phyloP scores from a whole-genome alignment of 2,113 vertebrate species.

The Paratilapia polleni region DNA sequence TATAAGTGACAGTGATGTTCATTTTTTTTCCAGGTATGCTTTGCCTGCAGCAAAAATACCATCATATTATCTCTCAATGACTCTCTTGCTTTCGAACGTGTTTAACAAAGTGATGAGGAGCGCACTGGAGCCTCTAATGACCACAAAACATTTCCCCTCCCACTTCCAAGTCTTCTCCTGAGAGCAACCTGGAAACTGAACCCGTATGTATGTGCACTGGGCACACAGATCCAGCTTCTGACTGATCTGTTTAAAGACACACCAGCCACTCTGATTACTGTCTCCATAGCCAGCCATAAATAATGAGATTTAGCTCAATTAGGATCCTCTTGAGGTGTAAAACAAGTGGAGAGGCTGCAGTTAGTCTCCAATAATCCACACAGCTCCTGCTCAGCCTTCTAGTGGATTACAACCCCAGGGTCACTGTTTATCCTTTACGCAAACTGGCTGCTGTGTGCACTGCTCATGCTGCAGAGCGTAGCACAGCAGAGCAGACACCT shows the following conservation, averaged over 20 bases:
- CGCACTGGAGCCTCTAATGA: conserved; percentile 49
- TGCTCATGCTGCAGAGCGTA: conserved; percentile 31
- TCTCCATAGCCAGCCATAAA: conserved; percentile 75
- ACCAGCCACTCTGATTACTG: conserved; percentile 67
- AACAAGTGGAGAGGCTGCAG: conserved; percentile 73
- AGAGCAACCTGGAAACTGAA: conserved; percentile 53
- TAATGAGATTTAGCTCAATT: conserved; percentile 82
- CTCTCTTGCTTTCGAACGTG: not conserved
- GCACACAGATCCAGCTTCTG: conserved; percentile 42
- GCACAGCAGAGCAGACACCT: conserved; percentile 67
- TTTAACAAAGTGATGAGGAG: conserved; percentile 36
- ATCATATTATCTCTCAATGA: conserved; percentile 7
- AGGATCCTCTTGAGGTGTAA: conserved; percentile 77
- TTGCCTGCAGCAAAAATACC: conserved; percentile 3
- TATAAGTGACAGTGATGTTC: not conserved
- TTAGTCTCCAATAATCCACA: conserved; percentile 75
- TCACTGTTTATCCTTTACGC: conserved; percentile 78
- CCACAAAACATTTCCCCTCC: conserved; percentile 48
- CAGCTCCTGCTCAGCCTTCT: conserved; percentile 61
- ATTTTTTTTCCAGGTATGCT: conserved; percentile 22
- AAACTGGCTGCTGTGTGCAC: conserved; percentile 66
- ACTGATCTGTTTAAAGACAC: conserved; percentile 79
- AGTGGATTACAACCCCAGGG: conserved; percentile 77
- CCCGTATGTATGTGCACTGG: not conserved
- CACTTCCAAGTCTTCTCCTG: conserved; percentile 54